Conservation (phyloP, 1,140 invertebrate species). For the Copidosoma floridanum region DNA sequence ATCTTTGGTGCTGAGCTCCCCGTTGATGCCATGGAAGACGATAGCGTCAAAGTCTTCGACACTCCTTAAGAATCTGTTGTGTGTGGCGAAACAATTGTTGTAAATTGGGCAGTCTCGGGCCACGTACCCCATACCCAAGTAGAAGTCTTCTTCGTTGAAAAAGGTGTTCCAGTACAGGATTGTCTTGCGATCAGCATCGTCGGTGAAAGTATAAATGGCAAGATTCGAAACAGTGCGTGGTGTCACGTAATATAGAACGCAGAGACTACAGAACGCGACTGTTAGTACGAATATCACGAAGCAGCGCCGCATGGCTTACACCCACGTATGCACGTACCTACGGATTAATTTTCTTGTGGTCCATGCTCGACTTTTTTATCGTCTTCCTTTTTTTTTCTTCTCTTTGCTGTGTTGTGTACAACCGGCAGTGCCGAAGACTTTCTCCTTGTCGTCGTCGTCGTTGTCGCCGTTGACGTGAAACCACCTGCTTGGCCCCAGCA, state of each 20-base stretch:
- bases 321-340: too few species aligned
- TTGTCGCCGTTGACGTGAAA: too few species aligned
- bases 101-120: constrained; percentile 31
- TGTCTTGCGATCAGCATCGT: constrained; percentile 17
- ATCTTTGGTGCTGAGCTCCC: constrained; percentile 25
- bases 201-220: too few species aligned
- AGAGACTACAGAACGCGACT: not conserved
- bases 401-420: too few species aligned
- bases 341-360: too few species aligned
- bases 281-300: not conserved
- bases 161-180: constrained; percentile 43
- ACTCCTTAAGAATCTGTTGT: constrained; percentile 6
- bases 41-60: constrained; percentile 37
- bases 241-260: not conserved
- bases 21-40: constrained; percentile 36
- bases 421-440: too few species aligned
- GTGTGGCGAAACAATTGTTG: constrained; percentile 34
- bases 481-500: not conserved
- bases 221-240: not conserved
- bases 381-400: not conserved
- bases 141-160: constrained; percentile 37
- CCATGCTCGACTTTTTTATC: not conserved
- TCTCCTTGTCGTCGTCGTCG: too few species aligned
- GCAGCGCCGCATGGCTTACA: not conserved
- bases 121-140: constrained; percentile 35